Percentiles rank a stretch among this genome's conserved stretches.
These are phyloP conservation scores for Hippocampus kuda DNA, from an alignment of 2,797 vertebrate genomes.

Conservation along the genomic window DNA sequence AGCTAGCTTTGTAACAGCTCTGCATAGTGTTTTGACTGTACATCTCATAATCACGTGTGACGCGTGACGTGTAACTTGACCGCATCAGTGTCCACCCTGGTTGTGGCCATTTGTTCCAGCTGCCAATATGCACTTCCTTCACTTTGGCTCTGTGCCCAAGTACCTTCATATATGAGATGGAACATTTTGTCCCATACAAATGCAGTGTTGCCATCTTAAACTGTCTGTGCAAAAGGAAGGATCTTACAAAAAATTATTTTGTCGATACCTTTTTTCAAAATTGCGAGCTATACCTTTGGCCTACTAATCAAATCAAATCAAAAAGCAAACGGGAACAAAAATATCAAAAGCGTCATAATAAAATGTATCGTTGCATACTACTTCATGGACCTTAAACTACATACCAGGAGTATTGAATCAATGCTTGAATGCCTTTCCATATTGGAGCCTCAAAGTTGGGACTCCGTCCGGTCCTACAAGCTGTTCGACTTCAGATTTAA, in stretches of 20 bases:
- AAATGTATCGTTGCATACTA: too few species aligned
- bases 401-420: too few species aligned
- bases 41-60: not conserved
- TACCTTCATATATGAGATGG: not conserved
- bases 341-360: not conserved
- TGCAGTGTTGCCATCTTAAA: not conserved
- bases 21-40: not conserved
- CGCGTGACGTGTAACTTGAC: not conserved
- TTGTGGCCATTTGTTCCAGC: not conserved
- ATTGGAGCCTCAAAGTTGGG: too few species aligned
- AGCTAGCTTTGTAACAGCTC: not conserved
- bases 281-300: not conserved
- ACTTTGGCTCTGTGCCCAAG: not conserved
- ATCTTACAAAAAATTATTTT: too few species aligned
- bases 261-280: not conserved
- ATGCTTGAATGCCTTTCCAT: too few species aligned
- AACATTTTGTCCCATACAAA: constrained; percentile 1
- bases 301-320: not conserved
- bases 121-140: not conserved
- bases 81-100: not conserved
- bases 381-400: too few species aligned
- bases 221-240: not conserved
- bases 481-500: too few species aligned
- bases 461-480: too few species aligned
- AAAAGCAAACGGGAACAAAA: not conserved